These are phyloP conservation scores for Eulithis prunata DNA, from an alignment of 2,888 invertebrate genomes.

Conservation along the genomic window DNA sequence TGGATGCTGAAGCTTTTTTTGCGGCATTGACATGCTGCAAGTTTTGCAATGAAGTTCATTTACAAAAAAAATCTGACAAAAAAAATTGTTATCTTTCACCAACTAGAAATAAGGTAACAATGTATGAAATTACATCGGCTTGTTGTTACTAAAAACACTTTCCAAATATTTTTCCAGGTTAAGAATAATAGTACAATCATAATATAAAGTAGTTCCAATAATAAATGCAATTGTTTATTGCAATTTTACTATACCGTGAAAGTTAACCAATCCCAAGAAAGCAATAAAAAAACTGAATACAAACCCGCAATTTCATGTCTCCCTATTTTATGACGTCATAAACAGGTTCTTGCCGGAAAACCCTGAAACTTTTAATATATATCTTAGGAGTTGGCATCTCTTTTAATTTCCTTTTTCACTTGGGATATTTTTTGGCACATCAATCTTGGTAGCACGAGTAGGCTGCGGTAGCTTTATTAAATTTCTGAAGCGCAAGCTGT, in stretches of 20 bases:
- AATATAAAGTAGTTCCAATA: no score
- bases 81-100: no score
- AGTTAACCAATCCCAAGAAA: background rate
- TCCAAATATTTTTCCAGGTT: no score
- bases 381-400: conserved; percentile 56
- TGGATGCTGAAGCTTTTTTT: conserved; percentile 43
- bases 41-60: conserved; percentile 11
- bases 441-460: conserved; percentile 68
- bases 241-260: background rate
- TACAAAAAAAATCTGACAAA: background rate
- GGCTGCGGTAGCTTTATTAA: conserved; percentile 73
- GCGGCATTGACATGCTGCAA: conserved; percentile 18
- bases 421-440: conserved; percentile 64
- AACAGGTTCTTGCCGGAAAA: conserved; percentile 50
- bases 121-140: no score
- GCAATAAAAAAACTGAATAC: conserved; percentile 11
- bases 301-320: conserved; percentile 40
- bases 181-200: no score
- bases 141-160: no score
- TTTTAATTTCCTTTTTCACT: conserved; percentile 63
- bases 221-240: background rate
- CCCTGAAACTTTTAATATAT: conserved; percentile 61
- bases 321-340: conserved; percentile 43
- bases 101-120: no score
- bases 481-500: conserved; percentile 63